Evolutionary conservation across 2,113 vertebrate genomes (phyloP).

Genomic region (Scomber colias): DNA sequence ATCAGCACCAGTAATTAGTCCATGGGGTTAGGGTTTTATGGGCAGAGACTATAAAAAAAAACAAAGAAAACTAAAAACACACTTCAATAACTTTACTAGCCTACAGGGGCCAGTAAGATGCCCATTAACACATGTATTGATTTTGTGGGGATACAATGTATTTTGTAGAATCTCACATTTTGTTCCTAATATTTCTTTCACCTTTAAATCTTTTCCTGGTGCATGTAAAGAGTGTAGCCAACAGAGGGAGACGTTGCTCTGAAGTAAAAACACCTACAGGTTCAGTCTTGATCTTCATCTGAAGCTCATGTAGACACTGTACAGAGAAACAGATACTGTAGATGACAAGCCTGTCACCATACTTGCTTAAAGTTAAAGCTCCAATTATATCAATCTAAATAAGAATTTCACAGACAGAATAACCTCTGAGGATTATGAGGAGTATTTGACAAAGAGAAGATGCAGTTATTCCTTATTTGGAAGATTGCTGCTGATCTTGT

Average conservation of each 20-base stretch:
- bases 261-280: neutral
- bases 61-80: neutral
- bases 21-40: neutral
- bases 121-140: conserved; percentile 21
- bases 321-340: neutral
- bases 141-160: neutral
- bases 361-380: neutral
- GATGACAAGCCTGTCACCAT: neutral
- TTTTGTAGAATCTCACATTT: no score
- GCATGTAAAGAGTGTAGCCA: conserved; percentile 45
- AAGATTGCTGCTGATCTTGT: no score
- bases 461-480: neutral
- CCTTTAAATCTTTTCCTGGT: neutral
- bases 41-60: neutral
- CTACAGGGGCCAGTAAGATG: neutral
- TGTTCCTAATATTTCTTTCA: no score
- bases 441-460: neutral
- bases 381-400: neutral
- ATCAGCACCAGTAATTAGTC: conserved; percentile 21
- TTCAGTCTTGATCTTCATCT: neutral
- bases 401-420: neutral
- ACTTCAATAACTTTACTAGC: neutral
- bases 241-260: conserved; percentile 58
- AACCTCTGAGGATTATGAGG: neutral
- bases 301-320: neutral